Base-by-base conservation (phyloP, 2,888 invertebrate species). In the Clostera curtula region DNA sequence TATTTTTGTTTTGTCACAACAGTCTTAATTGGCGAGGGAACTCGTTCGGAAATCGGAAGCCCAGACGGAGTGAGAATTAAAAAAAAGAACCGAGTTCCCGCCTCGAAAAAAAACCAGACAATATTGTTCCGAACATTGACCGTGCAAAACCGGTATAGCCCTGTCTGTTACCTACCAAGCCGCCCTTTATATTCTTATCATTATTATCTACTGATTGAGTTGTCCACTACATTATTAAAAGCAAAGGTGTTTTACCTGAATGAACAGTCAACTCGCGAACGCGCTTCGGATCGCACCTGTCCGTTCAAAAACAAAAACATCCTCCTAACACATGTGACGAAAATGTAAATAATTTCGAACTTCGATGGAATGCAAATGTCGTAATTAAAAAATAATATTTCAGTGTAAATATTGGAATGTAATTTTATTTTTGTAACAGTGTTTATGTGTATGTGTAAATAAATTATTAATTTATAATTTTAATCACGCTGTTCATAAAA, bases 151-250 rank as follows among this genome's bases (percentile, higher is more conserved):
- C 66, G 63, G 70, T 67, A 37, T 39, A 27, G 32, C 33, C 26
- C 27, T 26, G 31, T 39, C 31, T 40, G 47, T 39, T 43, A 19
- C 36, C 20, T 40, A 34, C 6, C 43, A 39, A 37, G 31, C 45
- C 41, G 27, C 28, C 34, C 56, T 48, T 58, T 61, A 60, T 61
- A 59, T 51, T 52, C 39, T 60, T 63, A 60, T 65, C 60, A 53
- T 66, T 70, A 76, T 74, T 73, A 19, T 11, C 11, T 20, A 67
- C 56, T 50, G 59, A 67, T 67, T 62, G 67, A 67, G 67, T 60
- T 68, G 63, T 66, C 59, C 70, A 75, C 69, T 66, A 68, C 65
- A 71, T n/a, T 74, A 66, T 67, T 70, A 72, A 68, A 58, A 49
- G 48, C 50, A 47, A 42, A 39, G 53, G 39, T 46, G 51, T 48